Percentiles rank a stretch among this genome's conserved stretches.
These are phyloP conservation scores for Mythimna pallens DNA, from an alignment of 2,888 invertebrate species.

Conservation along the genomic window DNA sequence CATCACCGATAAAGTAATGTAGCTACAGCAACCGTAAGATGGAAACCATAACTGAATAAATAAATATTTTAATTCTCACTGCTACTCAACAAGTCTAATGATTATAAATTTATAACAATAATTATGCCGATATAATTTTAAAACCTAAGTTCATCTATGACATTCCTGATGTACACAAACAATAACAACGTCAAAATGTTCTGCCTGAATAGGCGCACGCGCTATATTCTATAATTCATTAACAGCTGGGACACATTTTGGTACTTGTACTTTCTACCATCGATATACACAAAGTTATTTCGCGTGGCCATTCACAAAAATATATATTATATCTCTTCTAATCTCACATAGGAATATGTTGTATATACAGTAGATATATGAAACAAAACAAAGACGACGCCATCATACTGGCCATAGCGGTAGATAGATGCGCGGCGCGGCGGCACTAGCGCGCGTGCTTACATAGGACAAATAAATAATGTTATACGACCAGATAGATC, in stretches of 20 bases:
- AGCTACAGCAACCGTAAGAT: slow-evolving; percentile 86
- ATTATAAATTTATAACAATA: slow-evolving; percentile 88
- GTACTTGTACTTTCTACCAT: slow-evolving; percentile 63
- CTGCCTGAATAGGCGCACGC: slow-evolving; percentile 70
- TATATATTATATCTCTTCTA: slow-evolving; percentile 75
- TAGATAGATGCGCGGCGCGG: slow-evolving; percentile 45
- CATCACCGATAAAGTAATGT: slow-evolving; percentile 89
- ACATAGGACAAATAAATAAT: slow-evolving; percentile 72
- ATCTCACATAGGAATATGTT: slow-evolving; percentile 78
- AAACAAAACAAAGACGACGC: slow-evolving; percentile 64
- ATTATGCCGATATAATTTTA: slow-evolving; percentile 86
- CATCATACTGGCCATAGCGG: slow-evolving; percentile 60
- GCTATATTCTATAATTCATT: slow-evolving; percentile 52
- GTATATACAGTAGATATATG: slow-evolving; percentile 72
- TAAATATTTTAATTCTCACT: slow-evolving; percentile 87
- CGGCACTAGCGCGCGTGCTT: slow-evolving; percentile 59
- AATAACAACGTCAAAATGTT: slow-evolving; percentile 79
- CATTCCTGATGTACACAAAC: slow-evolving; percentile 79
- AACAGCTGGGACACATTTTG: slow-evolving; percentile 58
- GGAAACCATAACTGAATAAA: slow-evolving; percentile 87
- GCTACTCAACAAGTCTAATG: slow-evolving; percentile 89
- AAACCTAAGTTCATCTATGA: slow-evolving; percentile 78
- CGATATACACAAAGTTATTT: slow-evolving; percentile 61
- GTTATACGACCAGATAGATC: slow-evolving; percentile 79
- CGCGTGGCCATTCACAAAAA: slow-evolving; percentile 76